Evolutionary conservation across 2,797 vertebrate species (phyloP).

Genomic region (Melanogrammus aeglefinus): DNA sequence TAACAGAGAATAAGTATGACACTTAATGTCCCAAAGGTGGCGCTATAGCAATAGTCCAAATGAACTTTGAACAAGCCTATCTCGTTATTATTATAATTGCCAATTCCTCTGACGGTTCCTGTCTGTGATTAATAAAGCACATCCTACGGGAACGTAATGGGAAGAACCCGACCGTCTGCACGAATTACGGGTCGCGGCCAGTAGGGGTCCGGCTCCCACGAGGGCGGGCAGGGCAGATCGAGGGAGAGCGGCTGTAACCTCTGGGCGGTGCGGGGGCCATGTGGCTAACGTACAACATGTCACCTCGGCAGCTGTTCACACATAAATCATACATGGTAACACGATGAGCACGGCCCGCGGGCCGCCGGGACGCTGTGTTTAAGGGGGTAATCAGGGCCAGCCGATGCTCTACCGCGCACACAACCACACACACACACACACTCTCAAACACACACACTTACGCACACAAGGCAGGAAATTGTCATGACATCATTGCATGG

Average conservation of each 20-base stretch:
- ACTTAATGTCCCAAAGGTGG: no score
- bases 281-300: slow-evolving; percentile 32
- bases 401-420: background rate
- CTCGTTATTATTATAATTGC: background rate
- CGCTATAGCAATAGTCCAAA: no score
- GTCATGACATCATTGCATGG: background rate
- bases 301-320: slow-evolving; percentile 63
- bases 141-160: background rate
- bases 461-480: background rate
- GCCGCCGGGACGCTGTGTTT: slow-evolving; percentile 33
- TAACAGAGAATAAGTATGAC: no score
- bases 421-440: background rate
- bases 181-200: background rate
- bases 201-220: background rate
- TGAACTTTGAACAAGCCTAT: no score
- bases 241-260: slow-evolving; percentile 42
- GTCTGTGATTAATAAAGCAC: background rate
- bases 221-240: slow-evolving; percentile 39
- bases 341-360: slow-evolving; percentile 47
- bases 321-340: slow-evolving; percentile 70
- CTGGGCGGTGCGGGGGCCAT: slow-evolving; percentile 43
- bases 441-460: background rate
- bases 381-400: slow-evolving; percentile 40
- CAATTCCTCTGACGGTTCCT: background rate
- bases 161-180: background rate